These are phyloP conservation scores for Pseudococcus longispinus DNA, from an alignment of 2,888 invertebrate species.

Conservation along the genomic window DNA sequence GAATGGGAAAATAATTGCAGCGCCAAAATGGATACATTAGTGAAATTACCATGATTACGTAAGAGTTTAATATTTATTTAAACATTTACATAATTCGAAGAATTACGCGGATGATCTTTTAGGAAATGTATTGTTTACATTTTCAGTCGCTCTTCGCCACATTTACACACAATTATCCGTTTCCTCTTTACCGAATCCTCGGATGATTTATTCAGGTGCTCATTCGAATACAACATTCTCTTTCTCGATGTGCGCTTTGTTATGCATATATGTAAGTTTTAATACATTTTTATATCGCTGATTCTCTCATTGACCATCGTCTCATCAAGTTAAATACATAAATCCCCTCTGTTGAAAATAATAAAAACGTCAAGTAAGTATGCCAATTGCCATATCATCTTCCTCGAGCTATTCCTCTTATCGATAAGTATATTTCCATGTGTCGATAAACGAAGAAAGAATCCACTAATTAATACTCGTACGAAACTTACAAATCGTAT, in stretches of 20 bases:
- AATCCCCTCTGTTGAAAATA: background rate
- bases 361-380: background rate
- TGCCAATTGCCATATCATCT: background rate
- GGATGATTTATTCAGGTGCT: background rate
- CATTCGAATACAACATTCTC: background rate
- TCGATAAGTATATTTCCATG: too few relatives aligned
- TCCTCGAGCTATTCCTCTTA: background rate
- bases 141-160: conserved; percentile 16
- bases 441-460: background rate
- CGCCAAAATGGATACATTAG: conserved; percentile 3
- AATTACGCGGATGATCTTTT: conserved; percentile 32
- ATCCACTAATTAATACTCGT: background rate
- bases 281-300: background rate
- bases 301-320: background rate
- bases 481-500: background rate
- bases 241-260: background rate
- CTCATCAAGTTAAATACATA: too few relatives aligned
- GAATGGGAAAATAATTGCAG: conserved; percentile 1
- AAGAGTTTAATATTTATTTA: background rate
- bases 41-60: background rate
- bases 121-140: conserved; percentile 37
- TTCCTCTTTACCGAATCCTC: background rate
- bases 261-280: background rate
- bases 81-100: conserved; percentile 18
- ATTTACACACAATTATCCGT: conserved; percentile 33